Conservation (phyloP, 2,888 invertebrate genomes). For the Amphimallon solstitiale region DNA sequence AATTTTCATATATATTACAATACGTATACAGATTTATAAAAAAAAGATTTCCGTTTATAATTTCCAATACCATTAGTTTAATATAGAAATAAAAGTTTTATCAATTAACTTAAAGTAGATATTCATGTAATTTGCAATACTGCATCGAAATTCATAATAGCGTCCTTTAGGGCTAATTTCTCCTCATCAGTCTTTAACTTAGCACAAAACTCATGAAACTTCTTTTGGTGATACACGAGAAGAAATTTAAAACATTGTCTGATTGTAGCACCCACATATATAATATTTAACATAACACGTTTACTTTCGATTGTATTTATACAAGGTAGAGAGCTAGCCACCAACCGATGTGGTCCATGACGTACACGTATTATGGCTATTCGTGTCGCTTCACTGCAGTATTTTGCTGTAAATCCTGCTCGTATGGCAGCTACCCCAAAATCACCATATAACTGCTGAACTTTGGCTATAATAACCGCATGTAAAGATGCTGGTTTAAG, state of each 20-base stretch:
- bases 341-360: conserved; percentile 79
- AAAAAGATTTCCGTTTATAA: no score
- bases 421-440: conserved; percentile 78
- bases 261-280: conserved; percentile 82
- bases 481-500: conserved; percentile 68
- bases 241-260: conserved; percentile 82
- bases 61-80: no score
- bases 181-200: conserved; percentile 72
- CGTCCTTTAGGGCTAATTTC: conserved; percentile 65
- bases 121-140: conserved; percentile 31
- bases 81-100: background rate
- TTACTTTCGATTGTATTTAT: conserved; percentile 74
- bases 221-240: conserved; percentile 73
- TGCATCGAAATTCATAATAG: conserved; percentile 56
- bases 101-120: background rate
- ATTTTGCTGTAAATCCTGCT: conserved; percentile 79
- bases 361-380: conserved; percentile 78
- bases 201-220: conserved; percentile 72
- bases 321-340: conserved; percentile 75
- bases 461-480: conserved; percentile 69
- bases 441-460: conserved; percentile 79
- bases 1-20: no score
- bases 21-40: no score
- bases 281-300: conserved; percentile 70
- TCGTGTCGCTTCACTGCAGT: conserved; percentile 80